Conservation (phyloP, 2,888 invertebrate genomes). For the Agrypnus murinus region DNA sequence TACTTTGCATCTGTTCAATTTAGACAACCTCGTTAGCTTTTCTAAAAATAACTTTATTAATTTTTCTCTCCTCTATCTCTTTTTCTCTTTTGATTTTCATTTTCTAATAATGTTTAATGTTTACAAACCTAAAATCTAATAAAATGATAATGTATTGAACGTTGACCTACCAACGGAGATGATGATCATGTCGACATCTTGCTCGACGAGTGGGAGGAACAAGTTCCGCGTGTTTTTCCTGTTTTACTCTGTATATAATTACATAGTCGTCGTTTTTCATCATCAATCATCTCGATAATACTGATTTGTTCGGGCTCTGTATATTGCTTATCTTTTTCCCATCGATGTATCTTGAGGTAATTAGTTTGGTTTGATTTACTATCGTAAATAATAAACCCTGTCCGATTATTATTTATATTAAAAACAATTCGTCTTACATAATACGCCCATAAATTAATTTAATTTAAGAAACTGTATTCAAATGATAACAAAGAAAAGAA, state of each 20-base stretch:
- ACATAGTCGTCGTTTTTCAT: constrained; percentile 69
- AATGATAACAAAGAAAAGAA: constrained; percentile 13
- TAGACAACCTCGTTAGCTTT: too few species aligned
- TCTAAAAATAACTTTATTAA: too few species aligned
- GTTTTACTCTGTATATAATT: constrained; percentile 66
- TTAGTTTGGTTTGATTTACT: constrained; percentile 37
- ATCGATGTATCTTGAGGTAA: constrained; percentile 62
- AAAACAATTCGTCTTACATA: constrained; percentile 32
- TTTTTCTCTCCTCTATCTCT: neutral
- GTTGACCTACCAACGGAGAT: constrained; percentile 63
- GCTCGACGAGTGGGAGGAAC: constrained; percentile 67
- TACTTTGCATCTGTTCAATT: too few species aligned
- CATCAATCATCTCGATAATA: constrained; percentile 70
- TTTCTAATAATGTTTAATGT: constrained; percentile 44
- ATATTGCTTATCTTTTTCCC: constrained; percentile 64
- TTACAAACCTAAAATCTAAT: constrained; percentile 66
- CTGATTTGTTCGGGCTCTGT: constrained; percentile 65
- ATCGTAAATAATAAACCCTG: constrained; percentile 45
- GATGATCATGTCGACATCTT: constrained; percentile 65
- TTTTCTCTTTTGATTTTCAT: neutral
- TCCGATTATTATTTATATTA: constrained; percentile 42
- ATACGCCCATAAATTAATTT: too few species aligned
- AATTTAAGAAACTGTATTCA: constrained; percentile 1
- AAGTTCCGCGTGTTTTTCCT: constrained; percentile 61
- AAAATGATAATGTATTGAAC: constrained; percentile 66